A percentile compares a stretch with the other conserved stretches of the same genome.
These are phyloP conservation scores for Anthonomus grandis DNA, from an alignment of 1,140 invertebrate genomes.

Conservation along the genomic window DNA sequence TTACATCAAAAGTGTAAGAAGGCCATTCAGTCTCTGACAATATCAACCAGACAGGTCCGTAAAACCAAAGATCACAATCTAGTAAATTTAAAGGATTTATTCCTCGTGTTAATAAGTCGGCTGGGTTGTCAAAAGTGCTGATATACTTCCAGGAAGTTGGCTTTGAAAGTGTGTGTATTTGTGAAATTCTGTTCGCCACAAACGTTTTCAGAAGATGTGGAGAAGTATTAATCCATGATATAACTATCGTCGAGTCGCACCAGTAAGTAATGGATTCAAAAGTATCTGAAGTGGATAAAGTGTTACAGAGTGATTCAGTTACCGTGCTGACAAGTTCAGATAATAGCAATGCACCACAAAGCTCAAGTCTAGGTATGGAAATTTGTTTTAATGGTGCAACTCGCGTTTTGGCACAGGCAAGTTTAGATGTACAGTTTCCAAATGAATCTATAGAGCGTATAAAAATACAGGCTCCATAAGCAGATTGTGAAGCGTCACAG, in stretches of 20 bases:
- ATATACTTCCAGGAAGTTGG: conserved; percentile 6
- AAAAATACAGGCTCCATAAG: conserved; percentile 33
- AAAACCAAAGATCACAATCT: conserved; percentile 21
- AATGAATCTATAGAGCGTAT: conserved; percentile 17
- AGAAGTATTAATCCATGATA: conserved; percentile 18
- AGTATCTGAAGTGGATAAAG: not conserved
- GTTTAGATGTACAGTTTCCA: conserved; percentile 7
- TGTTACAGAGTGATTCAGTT: too few species aligned
- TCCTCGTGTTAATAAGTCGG: conserved; percentile 17
- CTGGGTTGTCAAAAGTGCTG: conserved; percentile 15
- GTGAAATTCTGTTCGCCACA: conserved; percentile 13
- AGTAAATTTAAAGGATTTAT: not conserved
- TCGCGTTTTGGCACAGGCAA: conserved; percentile 33
- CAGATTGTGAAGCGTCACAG: conserved; percentile 37
- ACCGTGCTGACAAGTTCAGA: conserved; percentile 19
- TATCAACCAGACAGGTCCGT: conserved; percentile 24
- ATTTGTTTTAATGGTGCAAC: conserved; percentile 39
- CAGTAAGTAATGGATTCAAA: conserved; percentile 9
- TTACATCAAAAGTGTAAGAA: not conserved
- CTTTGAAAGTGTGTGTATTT: conserved; percentile 2
- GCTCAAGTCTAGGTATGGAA: conserved; percentile 37
- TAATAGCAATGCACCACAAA: conserved; percentile 33
- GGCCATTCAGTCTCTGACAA: conserved; percentile 1
- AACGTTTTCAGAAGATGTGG: conserved; percentile 5
- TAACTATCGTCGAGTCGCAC: conserved; percentile 14